Base-by-base conservation (phyloP, 2,888 invertebrate genomes). In the Phrixothrix hirtus region DNA sequence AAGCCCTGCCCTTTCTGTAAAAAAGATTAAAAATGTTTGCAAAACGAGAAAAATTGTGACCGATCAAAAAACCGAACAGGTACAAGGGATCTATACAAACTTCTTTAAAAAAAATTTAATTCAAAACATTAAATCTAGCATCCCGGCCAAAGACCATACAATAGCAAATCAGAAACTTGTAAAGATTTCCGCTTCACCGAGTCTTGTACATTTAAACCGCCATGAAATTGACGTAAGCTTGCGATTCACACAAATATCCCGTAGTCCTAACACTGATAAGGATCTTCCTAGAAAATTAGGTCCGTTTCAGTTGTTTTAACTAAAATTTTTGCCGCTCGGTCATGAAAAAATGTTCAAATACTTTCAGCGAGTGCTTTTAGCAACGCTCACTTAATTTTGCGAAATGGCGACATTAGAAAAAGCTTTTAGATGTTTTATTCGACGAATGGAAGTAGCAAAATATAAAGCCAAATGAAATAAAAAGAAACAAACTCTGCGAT, bases 291-390 rank as follows among this genome's bases (percentile, higher is more conserved):
- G 14, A 34, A 34, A 34, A 2, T 6, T 31, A 2, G 11, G 5
- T 7, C 12, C 6, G 31, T 9, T 31, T 13, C 31, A 13, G 2
- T 31, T 31, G 10, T 31, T 2, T 11, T 11, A 31, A 6, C 11
- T 9, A 3, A 12, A 7, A 21, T 21, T 21, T 21, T 21, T n/a
- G n/a, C n/a, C n/a, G n/a, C n/a, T n/a, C n/a, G n/a, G n/a, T n/a
- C n/a, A n/a, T n/a, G n/a, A n/a, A n/a, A n/a, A n/a, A n/a, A n/a
- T n/a, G n/a, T n/a, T n/a, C n/a, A n/a, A 63, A 65, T 68, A 63
- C 67, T 67, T 67, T 65, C 66, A 61, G 58, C 58, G 61, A 62
- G 27, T 49, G 46, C 39, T 49, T 44, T 36, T 49, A 30, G 38
- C 52, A 52, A 52, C 52, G 55, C 52, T 57, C 58, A 49, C 47